Conservation (phyloP, 2,113 vertebrate species). For the Alces alces region DNA sequence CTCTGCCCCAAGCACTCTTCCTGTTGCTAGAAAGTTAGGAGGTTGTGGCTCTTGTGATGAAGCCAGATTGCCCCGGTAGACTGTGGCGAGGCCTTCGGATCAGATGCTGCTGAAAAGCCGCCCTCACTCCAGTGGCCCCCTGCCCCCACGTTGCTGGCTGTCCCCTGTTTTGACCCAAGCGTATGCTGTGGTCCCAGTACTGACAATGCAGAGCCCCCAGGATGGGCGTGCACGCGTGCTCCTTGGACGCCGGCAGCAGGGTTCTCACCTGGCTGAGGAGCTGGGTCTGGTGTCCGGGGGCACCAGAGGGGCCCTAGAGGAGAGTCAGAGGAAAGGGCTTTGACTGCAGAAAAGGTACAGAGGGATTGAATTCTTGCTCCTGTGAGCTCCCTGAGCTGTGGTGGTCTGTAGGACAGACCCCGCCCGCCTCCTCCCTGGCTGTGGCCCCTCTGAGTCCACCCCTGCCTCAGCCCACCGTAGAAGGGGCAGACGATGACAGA, state of each 20-base stretch:
- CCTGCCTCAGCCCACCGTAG: not conserved
- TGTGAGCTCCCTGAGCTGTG: not conserved
- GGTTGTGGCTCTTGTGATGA: not conserved
- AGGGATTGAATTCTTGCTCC: not conserved
- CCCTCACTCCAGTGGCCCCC: not conserved
- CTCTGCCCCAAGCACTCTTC: not conserved
- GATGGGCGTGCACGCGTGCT: slow-evolving; percentile 19
- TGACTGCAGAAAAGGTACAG: not conserved
- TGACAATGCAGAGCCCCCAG: slow-evolving; percentile 61
- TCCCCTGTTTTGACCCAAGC: slow-evolving; percentile 67
- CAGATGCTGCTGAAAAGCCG: slow-evolving; percentile 53
- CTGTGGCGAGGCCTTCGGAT: not conserved
- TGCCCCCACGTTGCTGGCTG: slow-evolving; percentile 24
- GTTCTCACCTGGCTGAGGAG: not conserved
- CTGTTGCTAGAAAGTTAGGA: not conserved
- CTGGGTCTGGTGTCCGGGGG: not conserved
- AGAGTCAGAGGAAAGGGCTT: not conserved
- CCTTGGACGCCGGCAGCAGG: not conserved
- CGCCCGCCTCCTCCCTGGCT: not conserved
- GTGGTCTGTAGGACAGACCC: not conserved
- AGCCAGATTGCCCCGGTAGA: not conserved
- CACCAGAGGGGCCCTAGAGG: not conserved
- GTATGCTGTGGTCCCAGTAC: slow-evolving; percentile 4
- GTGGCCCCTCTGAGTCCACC: not conserved
- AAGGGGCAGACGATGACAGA: not conserved